Evolutionary conservation across 2,888 invertebrate genomes (phyloP), one percentile per base, ranked within the genome.

Genomic region (Leucophora obtusa): DNA sequence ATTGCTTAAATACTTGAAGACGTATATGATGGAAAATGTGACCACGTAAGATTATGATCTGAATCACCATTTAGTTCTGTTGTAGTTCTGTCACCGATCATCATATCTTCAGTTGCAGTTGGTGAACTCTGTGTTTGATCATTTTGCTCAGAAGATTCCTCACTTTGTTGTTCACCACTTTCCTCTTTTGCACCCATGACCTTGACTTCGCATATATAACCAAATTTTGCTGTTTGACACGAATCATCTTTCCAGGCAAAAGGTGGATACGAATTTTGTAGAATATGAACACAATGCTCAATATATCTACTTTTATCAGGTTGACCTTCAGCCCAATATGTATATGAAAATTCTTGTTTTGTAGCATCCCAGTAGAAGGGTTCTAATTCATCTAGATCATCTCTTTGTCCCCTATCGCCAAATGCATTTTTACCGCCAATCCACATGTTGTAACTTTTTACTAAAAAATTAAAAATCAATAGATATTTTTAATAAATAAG

Each of bases 361-460:
- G 54, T 70, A 1, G 17, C 5, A 4, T 60, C 17, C 74, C 74
- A 79, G 9, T 35, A 24, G 18, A 54, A 69, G 1, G 47, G 62
- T 50, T 2, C 11, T 14, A 47, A 18, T 28, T 50, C 47, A 28
- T 63, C 28, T 3, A 11, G 9, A 28, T 6, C 28, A 28, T 28
- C 28, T 28, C 28, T 28, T 38, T 38, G 10, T 11, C 38, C 38
- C 14, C 8, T 59, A 21, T 59, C 59, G 15, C 15, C 15, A 33
- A n/a, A 70, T 17, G 50, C 35, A 24, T n/a, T 58, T 15, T 59
- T 74, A 0, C 58, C 78, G 2, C 78, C 73, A 21, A 63, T 60
- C 78, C 78, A 78, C 2, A 68, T n/a, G 38, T 65, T 59, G 14
- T 35, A 18, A 6, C 15, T 14, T 17, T 11, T 18, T 28, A 35